phyloP scores from a whole-genome alignment of 2,888 invertebrate species.

The Mythimna pallens region DNA sequence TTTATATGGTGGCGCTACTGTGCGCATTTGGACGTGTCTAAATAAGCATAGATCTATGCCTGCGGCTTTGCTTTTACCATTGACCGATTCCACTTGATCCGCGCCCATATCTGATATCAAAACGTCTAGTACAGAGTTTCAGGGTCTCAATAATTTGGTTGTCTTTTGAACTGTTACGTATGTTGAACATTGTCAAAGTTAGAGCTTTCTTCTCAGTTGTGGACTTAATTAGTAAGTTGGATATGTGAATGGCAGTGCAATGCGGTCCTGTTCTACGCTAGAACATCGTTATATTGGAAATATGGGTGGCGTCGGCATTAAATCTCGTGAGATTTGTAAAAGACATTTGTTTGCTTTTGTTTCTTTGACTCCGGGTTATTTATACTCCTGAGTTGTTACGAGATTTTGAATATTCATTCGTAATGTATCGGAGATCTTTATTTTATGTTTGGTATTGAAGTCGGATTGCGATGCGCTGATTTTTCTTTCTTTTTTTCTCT shows the following conservation, averaged over 20 bases:
- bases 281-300: conserved; percentile 88
- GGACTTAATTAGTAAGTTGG: conserved; percentile 90
- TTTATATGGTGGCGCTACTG: conserved; percentile 88
- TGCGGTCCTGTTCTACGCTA: conserved; percentile 81
- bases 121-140: conserved; percentile 35
- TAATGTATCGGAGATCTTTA: conserved; percentile 7
- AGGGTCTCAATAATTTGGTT: conserved; percentile 75
- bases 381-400: conserved; percentile 43
- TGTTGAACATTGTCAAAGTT: conserved; percentile 90
- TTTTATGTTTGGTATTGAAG: conserved; percentile 16
- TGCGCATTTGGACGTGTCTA: conserved; percentile 87
- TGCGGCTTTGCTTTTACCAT: conserved; percentile 83
- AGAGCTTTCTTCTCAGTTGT: conserved; percentile 88
- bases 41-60: conserved; percentile 89
- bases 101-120: conserved; percentile 34
- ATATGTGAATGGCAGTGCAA: conserved; percentile 90
- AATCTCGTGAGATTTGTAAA: conserved; percentile 73
- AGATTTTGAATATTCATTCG: conserved; percentile 56
- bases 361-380: conserved; percentile 57
- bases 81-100: conserved; percentile 73
- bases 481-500: background rate
- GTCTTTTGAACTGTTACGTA: conserved; percentile 83
- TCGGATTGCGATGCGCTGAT: conserved; percentile 2
- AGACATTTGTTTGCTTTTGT: conserved; percentile 71
- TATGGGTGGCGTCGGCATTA: conserved; percentile 82